Evolutionary conservation across 2,113 vertebrate species (phyloP).

Genomic region (Bostrychus sinensis): DNA sequence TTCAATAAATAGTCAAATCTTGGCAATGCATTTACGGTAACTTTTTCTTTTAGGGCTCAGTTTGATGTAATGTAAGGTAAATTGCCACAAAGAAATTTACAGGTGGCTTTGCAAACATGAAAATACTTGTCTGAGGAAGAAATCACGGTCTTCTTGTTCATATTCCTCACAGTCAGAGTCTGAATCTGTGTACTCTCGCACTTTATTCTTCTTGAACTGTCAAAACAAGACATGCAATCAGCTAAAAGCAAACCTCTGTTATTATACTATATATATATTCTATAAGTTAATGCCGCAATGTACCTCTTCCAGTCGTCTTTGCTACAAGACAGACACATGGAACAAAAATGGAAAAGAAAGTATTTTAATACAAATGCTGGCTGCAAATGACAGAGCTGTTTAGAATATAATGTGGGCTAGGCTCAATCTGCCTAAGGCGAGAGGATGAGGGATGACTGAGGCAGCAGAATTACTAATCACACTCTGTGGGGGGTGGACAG

Average conservation of each 20-base stretch:
- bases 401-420: constrained; percentile 37
- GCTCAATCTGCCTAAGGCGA: constrained; percentile 52
- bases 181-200: constrained; percentile 58
- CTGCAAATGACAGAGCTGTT: constrained; percentile 12
- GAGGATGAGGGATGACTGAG: constrained; percentile 73
- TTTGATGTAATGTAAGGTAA: too few relatives aligned
- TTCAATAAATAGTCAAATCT: too few relatives aligned
- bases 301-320: constrained; percentile 77
- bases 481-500: constrained; percentile 15
- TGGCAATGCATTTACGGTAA: too few relatives aligned
- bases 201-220: constrained; percentile 79
- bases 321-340: constrained; percentile 33
- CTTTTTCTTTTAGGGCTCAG: too few relatives aligned
- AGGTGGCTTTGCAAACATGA: too few relatives aligned
- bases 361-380: background rate
- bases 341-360: background rate
- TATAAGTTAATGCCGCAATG: background rate
- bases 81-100: background rate
- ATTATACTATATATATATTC: constrained; percentile 8
- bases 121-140: constrained; percentile 75
- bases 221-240: constrained; percentile 9
- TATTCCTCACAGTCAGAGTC: constrained; percentile 74
- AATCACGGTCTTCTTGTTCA: constrained; percentile 58
- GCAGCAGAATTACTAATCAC: constrained; percentile 74
- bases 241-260: background rate